Conservation (phyloP, 2,113 vertebrate genomes). For the Scopus umbretta region DNA sequence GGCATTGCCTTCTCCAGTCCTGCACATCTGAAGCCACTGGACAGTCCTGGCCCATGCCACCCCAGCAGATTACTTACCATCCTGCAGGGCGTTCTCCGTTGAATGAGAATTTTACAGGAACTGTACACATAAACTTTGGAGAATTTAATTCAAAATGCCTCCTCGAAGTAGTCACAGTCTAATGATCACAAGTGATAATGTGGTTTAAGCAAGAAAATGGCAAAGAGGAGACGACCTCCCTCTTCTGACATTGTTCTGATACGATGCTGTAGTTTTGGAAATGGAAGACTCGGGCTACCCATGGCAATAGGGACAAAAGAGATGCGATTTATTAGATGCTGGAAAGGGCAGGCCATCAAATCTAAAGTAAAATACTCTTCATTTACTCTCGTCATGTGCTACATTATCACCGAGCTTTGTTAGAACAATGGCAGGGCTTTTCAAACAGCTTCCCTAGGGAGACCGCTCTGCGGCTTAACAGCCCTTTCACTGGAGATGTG, state of each 20-base stretch:
- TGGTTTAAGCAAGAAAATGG: neutral
- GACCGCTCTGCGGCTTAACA: neutral
- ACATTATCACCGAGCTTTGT: neutral
- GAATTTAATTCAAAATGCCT: neutral
- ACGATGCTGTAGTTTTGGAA: neutral
- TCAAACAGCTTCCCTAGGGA: constrained; percentile 30
- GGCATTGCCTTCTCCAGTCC: neutral
- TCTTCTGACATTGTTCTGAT: neutral
- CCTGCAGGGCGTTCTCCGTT: neutral
- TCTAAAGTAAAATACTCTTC: neutral
- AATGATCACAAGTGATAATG: fast-evolving
- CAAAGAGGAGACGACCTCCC: neutral
- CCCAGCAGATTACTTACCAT: neutral
- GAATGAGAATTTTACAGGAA: neutral
- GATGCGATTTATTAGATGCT: neutral
- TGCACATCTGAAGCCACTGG: neutral
- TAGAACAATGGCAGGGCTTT: constrained; percentile 31
- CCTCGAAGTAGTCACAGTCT: neutral
- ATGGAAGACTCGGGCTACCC: neutral
- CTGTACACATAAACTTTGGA: neutral
- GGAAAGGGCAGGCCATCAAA: neutral
- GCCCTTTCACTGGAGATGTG: constrained; percentile 4
- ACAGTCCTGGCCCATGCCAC: neutral
- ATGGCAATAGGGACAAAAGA: neutral
- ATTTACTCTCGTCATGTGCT: neutral